Evolutionary conservation across 2,888 invertebrate species (phyloP).

Genomic region (Acrobeloides nanus): DNA sequence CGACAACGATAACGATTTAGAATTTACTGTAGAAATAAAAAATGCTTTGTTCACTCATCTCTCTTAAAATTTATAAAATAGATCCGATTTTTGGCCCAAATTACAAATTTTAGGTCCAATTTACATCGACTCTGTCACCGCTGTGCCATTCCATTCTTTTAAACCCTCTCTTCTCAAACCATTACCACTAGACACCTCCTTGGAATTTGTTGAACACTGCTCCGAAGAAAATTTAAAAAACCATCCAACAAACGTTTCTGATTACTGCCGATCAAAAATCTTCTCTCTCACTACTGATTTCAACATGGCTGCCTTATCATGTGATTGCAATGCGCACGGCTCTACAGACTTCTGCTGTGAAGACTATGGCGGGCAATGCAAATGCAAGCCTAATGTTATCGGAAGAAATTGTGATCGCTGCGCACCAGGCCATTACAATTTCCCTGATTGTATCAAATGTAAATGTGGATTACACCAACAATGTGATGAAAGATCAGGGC

Average conservation of each 20-base stretch:
- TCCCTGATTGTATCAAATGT: constrained; percentile 73
- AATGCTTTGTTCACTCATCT: no score
- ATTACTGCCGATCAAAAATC: constrained; percentile 78
- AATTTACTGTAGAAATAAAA: no score
- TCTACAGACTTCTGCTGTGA: constrained; percentile 69
- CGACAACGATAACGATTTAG: no score
- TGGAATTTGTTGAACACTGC: constrained; percentile 80
- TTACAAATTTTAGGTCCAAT: no score
- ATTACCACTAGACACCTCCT: constrained; percentile 55
- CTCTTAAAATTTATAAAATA: no score
- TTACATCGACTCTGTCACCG: constrained; percentile 49
- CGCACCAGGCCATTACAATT: constrained; percentile 84
- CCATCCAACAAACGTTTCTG: constrained; percentile 29
- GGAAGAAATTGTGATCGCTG: constrained; percentile 75
- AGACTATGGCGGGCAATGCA: constrained; percentile 89
- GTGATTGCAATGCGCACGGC: constrained; percentile 70
- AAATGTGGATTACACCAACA: constrained; percentile 71
- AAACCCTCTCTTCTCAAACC: constrained; percentile 36
- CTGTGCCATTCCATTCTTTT: constrained; percentile 46
- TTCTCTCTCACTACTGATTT: constrained; percentile 89
- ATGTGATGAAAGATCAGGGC: constrained; percentile 79
- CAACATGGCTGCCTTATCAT: constrained; percentile 82
- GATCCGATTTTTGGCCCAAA: no score
- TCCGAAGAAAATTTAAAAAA: constrained; percentile 78
- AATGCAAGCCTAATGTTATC: constrained; percentile 83